Evolutionary conservation across 2,797 vertebrate genomes (phyloP), one percentile per base, ranked within the genome.

Genomic region (Clarias fuscus): DNA sequence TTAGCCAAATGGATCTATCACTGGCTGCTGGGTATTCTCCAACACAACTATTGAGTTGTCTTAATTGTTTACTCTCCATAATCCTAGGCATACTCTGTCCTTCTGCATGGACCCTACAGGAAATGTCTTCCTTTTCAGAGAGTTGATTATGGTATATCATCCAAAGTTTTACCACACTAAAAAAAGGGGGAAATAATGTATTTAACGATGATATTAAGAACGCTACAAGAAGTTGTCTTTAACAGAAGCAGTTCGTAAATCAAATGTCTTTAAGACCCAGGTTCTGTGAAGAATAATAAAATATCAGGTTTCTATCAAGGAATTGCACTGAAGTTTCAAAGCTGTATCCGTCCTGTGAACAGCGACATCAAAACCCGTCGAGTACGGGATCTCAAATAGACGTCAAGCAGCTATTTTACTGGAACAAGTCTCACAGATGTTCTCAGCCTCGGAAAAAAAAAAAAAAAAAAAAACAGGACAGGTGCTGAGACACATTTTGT

Each of bases 351-450:
- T 79, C 2, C 33, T 5, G 4, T 62, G n/a, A 40, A 64, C 33
- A 62, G 10, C 20, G 30, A 24, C 22, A 24, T 77, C n/a, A 78
- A 61, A 61, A 24, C 3, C 15, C 30, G n/a, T 7, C n/a, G 27
- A 77, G 53, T 37, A 33, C 61, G 20, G 40, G 37, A 67, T 85
- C 61, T 82, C 43, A 30, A 64, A 80, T 40, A 53, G 40, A 59
- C 27, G 53, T 40, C 37, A 40, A 62, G 65, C n/a, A 85, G 15
- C 59, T 82, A 62, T 78, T 86, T 77, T 65, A 18, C 17, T 53
- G 81, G 27, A 77, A 72, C 40, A 85, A 43, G 59, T 70, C 78
- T 81, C 68, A 17, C 85, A 84, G 76, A 90, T 83, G 86, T 85
- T 10, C 64, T 80, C 30, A 43, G 58, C 70, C 64, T 71, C 61